These are phyloP conservation scores for Loris lydekkerianus DNA, from an alignment of 2,797 vertebrate species.

Conservation along the genomic window DNA sequence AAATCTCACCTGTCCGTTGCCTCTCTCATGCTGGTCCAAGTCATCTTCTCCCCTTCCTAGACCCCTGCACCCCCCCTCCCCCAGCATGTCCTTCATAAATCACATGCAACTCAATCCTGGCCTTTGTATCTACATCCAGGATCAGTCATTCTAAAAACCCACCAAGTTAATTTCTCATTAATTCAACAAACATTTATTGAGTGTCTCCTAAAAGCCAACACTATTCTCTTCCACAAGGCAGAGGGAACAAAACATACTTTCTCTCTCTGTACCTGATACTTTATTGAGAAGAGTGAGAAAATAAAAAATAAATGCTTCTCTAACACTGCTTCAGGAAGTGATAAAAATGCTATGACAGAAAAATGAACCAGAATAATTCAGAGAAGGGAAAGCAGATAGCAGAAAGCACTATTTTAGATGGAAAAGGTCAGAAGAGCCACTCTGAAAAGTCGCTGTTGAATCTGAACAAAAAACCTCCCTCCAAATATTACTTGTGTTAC, in stretches of 20 bases:
- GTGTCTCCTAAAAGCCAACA: background rate
- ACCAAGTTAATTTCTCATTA: background rate
- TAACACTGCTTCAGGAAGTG: background rate
- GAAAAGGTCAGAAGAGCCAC: background rate
- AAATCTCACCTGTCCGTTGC: background rate
- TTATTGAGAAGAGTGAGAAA: background rate
- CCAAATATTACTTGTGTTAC: background rate
- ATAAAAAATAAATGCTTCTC: background rate
- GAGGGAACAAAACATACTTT: background rate
- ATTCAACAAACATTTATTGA: slow-evolving; percentile 4
- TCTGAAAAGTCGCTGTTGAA: background rate
- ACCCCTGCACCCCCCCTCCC: background rate
- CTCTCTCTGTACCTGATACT: background rate
- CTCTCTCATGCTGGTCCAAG: background rate
- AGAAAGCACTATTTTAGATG: background rate
- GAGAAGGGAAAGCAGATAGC: background rate
- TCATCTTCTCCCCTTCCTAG: rapidly evolving
- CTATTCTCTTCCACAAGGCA: background rate
- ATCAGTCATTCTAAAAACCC: background rate
- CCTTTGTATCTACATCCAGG: background rate
- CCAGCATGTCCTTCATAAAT: background rate
- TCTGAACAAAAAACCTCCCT: background rate
- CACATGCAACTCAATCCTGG: background rate
- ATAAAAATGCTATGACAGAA: slow-evolving; percentile 24
- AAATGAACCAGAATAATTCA: slow-evolving; percentile 28